These are phyloP conservation scores for Drosophila atroscutellata DNA, from an alignment of 2,888 invertebrate species.

Conservation along the genomic window DNA sequence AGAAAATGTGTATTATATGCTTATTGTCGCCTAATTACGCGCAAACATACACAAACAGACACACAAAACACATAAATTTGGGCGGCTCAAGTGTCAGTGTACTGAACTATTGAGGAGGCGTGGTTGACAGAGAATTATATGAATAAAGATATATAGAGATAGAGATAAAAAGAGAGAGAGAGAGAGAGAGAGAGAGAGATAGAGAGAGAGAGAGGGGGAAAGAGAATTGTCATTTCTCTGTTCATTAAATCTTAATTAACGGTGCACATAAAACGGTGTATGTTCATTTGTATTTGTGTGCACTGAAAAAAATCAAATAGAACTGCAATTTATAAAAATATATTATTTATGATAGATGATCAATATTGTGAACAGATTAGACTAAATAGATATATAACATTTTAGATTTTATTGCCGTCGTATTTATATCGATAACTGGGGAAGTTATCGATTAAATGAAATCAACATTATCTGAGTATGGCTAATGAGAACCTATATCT, in stretches of 20 bases:
- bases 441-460: not conserved
- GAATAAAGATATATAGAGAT: not conserved
- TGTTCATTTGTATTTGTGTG: conserved; percentile 28
- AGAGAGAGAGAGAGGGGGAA: too few relatives aligned
- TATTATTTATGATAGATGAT: not conserved
- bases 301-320: not conserved
- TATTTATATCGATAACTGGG: not conserved
- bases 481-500: not conserved
- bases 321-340: not conserved
- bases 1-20: conserved; percentile 80
- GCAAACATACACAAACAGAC: conserved; percentile 40
- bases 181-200: not conserved
- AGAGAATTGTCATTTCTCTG: conserved; percentile 14
- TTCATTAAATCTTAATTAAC: conserved; percentile 80
- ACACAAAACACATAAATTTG: conserved; percentile 24
- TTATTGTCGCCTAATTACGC: conserved; percentile 81
- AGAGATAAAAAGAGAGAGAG: too few relatives aligned
- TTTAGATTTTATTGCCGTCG: not conserved
- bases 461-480: not conserved
- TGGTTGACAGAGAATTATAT: conserved; percentile 9
- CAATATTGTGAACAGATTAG: not conserved
- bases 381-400: not conserved
- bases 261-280: conserved; percentile 46
- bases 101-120: conserved; percentile 34
- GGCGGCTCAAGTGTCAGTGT: conserved; percentile 16